phyloP scores from a whole-genome alignment of 2,797 vertebrate species.

The Rhynchotus rufescens region DNA sequence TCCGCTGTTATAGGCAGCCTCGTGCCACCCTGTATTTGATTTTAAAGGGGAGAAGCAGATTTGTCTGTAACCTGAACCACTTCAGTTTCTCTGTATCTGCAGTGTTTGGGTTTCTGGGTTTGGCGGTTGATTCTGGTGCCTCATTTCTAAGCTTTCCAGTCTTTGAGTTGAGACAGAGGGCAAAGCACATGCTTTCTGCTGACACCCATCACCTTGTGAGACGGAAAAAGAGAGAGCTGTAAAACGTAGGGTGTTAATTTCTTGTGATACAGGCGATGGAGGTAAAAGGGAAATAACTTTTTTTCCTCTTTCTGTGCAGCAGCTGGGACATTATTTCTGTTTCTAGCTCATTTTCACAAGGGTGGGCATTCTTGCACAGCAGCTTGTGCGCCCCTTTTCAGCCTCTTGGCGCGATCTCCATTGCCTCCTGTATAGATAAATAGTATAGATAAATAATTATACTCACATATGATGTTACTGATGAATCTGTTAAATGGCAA shows the following conservation, averaged over 20 bases:
- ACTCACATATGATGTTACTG: background rate
- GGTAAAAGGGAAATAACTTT: slow-evolving; percentile 14
- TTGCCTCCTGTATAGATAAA: background rate
- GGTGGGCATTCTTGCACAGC: background rate
- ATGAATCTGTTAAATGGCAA: slow-evolving; percentile 16
- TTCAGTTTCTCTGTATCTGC: background rate
- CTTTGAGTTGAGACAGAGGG: background rate
- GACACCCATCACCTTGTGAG: background rate
- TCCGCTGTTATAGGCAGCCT: background rate
- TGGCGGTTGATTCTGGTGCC: background rate
- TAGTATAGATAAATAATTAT: background rate
- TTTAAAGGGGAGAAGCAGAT: slow-evolving; percentile 22
- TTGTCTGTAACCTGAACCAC: background rate
- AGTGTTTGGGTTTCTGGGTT: slow-evolving; percentile 7
- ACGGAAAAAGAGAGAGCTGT: background rate
- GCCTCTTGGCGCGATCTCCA: background rate
- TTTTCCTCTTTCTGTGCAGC: background rate
- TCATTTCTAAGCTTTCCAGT: background rate
- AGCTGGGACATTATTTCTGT: background rate
- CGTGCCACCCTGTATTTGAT: background rate
- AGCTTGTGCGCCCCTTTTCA: background rate
- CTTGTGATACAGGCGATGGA: background rate
- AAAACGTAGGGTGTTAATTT: background rate
- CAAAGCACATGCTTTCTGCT: background rate
- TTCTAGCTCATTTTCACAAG: background rate